Evolutionary conservation across 2,888 invertebrate genomes (phyloP).

Genomic region (Melanostoma scalare): DNA sequence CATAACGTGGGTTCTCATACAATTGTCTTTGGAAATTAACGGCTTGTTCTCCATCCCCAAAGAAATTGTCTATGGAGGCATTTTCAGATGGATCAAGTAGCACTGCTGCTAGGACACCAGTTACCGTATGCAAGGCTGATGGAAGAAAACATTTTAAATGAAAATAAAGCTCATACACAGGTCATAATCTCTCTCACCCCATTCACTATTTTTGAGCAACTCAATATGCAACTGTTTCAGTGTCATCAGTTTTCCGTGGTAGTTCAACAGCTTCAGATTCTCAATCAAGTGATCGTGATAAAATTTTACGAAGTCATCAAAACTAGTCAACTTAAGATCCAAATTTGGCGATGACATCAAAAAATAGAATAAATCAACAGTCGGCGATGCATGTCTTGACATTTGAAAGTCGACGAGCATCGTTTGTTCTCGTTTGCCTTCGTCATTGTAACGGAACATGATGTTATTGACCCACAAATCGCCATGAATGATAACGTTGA

Average conservation of each 20-base stretch:
- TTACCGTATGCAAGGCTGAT: conserved; percentile 74
- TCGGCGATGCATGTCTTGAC: conserved; percentile 76
- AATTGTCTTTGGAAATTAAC: conserved; percentile 76
- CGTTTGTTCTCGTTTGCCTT: conserved; percentile 75
- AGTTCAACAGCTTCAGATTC: conserved; percentile 76
- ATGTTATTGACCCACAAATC: conserved; percentile 78
- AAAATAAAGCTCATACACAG: background rate
- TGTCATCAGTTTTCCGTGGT: conserved; percentile 76
- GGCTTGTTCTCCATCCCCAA: conserved; percentile 74
- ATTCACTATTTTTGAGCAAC: conserved; percentile 76
- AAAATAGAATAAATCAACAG: conserved; percentile 78
- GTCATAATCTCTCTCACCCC: conserved; percentile 74
- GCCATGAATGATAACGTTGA: conserved; percentile 78
- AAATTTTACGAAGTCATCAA: conserved; percentile 78
- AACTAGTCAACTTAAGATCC: conserved; percentile 77
- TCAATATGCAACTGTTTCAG: conserved; percentile 76
- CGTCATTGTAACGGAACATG: conserved; percentile 76
- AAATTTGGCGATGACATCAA: conserved; percentile 78
- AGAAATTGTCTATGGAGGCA: conserved; percentile 76
- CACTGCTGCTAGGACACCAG: conserved; percentile 76
- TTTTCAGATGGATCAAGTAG: conserved; percentile 76
- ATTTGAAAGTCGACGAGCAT: conserved; percentile 78
- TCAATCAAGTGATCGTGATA: conserved; percentile 78
- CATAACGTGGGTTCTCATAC: conserved; percentile 76
- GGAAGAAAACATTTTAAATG: background rate